Conservation (phyloP, 2,888 invertebrate genomes). For the Harpalus rufipes region DNA sequence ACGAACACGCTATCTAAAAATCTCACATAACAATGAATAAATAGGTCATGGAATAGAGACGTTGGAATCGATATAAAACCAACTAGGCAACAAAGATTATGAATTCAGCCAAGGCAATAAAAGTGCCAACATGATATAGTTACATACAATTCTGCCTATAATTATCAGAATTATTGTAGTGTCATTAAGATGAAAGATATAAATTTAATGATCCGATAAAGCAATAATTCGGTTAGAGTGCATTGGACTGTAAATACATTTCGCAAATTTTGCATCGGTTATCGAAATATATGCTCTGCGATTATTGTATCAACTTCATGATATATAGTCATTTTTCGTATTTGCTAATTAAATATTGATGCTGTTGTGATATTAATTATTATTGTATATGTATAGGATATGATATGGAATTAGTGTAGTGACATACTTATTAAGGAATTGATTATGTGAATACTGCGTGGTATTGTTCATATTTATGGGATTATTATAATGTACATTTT, state of each 20-base stretch:
- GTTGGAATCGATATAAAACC: slow-evolving; percentile 29
- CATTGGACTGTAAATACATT: slow-evolving; percentile 55
- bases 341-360: slow-evolving; percentile 19
- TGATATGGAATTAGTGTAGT: background rate
- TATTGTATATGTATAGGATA: slow-evolving; percentile 1
- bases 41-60: slow-evolving; percentile 32
- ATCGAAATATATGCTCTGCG: slow-evolving; percentile 54
- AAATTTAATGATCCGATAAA: slow-evolving; percentile 65
- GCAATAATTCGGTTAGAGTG: slow-evolving; percentile 57
- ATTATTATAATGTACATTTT: background rate
- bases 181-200: slow-evolving; percentile 65
- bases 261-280: slow-evolving; percentile 50
- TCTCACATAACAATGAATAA: slow-evolving; percentile 23
- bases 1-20: background rate
- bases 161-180: slow-evolving; percentile 61
- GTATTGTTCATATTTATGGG: background rate
- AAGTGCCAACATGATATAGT: slow-evolving; percentile 51
- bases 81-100: slow-evolving; percentile 48
- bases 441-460: background rate
- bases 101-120: slow-evolving; percentile 45
- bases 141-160: slow-evolving; percentile 26
- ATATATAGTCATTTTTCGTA: slow-evolving; percentile 29
- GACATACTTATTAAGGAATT: background rate
- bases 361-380: slow-evolving; percentile 8
- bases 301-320: slow-evolving; percentile 47